Evolutionary conservation across 2,888 invertebrate species (phyloP), one percentile per base, ranked within the genome.

Genomic region (Acronicta aceris): DNA sequence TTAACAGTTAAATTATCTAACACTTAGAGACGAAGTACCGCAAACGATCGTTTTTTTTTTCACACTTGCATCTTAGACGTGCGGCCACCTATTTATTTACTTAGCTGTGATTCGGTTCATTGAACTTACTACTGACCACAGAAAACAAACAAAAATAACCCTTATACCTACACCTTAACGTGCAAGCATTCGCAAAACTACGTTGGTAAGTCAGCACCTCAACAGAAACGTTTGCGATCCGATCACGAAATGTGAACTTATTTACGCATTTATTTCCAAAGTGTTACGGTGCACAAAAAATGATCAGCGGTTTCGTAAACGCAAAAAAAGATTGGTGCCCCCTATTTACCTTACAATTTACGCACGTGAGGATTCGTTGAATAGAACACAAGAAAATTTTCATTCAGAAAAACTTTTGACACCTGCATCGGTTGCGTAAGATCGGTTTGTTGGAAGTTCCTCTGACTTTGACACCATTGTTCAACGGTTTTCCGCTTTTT

Each of bases 11-110:
- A 81, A 84, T 84, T 81, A 83, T 83, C 73, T 54, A 76, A 75
- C 79, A 80, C 63, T 42, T 81, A 83, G 78, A 72, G 65, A 64
- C 51, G 65, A 27, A 81, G 71, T 80, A 78, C 82, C 85, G 82
- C 78, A 85, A 84, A 76, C 73, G 72, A 68, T 64, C 61, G 12
- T 46, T 52, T 62, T 73, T 79, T 81, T 74, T 87, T 86, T 86
- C 81, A 85, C 86, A 82, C 86, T 82, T 84, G 82, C 86, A 87
- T 83, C 81, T 77, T 73, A 79, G 59, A 68, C 67, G 73, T 80
- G 79, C 82, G 82, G 68, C 76, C 86, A 85, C 85, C 89, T 89
- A 89, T 89, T 88, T 91, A 89, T 91, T 92, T 90, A 86, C 87
- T 86, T 83, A 88, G 82, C 85, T 82, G 79, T 79, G 79, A 68